Evolutionary conservation across 2,113 vertebrate genomes (phyloP), one percentile per base, ranked within the genome.

Genomic region (Phrynosoma blainvillii): DNA sequence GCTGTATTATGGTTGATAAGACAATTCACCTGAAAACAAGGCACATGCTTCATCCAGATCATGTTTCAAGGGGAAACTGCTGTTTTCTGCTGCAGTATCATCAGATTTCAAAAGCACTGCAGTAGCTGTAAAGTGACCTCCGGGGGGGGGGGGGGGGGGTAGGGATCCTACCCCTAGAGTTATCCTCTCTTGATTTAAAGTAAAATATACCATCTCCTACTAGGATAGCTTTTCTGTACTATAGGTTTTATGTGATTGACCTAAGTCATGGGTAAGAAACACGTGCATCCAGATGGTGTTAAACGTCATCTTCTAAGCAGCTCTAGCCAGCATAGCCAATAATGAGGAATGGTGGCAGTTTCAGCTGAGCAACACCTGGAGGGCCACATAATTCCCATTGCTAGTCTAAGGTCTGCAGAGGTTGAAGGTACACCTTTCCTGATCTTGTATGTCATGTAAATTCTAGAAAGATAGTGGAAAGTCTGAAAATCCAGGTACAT

Each of bases 401-500:
- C 78, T 79, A 56, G 2, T 25, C 62, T 20, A 47, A 27, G 36
- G 65, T 73, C 14, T 20, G 23, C 47, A 80, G 36, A 80, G n/a
- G 16, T 30, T 73, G 66, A 20, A 42, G 42, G 14, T 23, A 93
- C 93, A 89, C 90, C 18, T 84, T 75, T 42, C 59, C 68, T 65
- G 1, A 88, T 92, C 91, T 62, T 75, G 54, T 54, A 65, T 84
- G 92, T 92, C 92, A 89, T 90, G 88, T 90, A 71, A 42, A 54
- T 71, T 71, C 66, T 47, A 77, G 36, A 77, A 25, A n/a, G 47
- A 70, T 14, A 70, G 65, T 86, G 75, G 80, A 91, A 79, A 91
- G 54, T 85, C 89, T 93, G 92, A 87, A 94, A 93, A 92, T 82
- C 89, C 84, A 66, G 81, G 77, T 93, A 91, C 88, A 90, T 92